Base-by-base conservation (phyloP, 2,113 vertebrate species). In the Indri indri region DNA sequence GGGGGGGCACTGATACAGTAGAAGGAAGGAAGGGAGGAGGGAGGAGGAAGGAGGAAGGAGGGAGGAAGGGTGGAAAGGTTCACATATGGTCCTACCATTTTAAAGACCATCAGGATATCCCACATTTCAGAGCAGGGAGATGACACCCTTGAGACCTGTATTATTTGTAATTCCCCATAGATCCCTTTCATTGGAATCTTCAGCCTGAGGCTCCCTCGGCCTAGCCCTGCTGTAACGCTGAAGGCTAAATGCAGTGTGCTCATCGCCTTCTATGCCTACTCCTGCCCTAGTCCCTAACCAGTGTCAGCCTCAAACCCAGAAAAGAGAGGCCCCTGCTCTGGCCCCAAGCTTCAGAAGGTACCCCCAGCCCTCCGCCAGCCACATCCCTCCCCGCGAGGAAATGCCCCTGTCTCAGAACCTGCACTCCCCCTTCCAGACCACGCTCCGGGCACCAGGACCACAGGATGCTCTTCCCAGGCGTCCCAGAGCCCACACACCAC, bases 61-160 rank as follows among this genome's bases (percentile, higher is more conserved):
- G 14, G 2, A 32, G 52, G 9, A 2, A 4, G 27, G 47, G 3
- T 22, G 0, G 50, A 17, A 40, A 20, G 12, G 52, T 11, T 25
- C 40, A 76, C 8, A 37, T 59, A 20, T 40, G 50, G 17, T 14
- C 37, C 37, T 47, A 18, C 7, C 17, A 6, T 65, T 40, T 50
- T 32, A 40, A 8, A 8, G 23, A 16, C 9, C 37, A 6, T 16
- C 14, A 17, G 34, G 1, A 45, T 63, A 59, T n/a, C 13, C 25
- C 50, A 70, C 37, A 27, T 91, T 70, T 57, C 22, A 17, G 12
- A 70, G 20, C 1, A 42, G 42, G 22, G 45, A 79, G 61, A 79
- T 2, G 11, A 6, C 14, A 63, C 32, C 37, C 34, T 27, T 22
- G 34, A 40, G 16, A 52, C 17, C 18, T 68, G n/a, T 34, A 42